Evolutionary conservation across 2,888 invertebrate genomes (phyloP).

Genomic region (Heliconius cydno): DNA sequence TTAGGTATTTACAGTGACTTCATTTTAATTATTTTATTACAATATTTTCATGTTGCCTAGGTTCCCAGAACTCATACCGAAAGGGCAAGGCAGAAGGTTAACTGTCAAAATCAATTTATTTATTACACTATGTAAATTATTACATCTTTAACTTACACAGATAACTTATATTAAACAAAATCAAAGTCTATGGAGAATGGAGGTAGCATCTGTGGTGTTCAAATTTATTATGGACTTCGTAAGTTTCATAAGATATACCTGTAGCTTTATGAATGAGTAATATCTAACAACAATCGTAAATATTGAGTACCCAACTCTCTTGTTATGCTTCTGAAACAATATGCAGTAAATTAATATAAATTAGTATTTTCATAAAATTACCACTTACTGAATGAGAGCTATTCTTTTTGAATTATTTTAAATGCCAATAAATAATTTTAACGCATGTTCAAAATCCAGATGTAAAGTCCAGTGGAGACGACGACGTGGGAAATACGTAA

Average conservation of each 20-base stretch:
- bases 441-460: background rate
- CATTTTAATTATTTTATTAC: background rate
- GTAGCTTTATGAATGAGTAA: slow-evolving; percentile 44
- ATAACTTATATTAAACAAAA: slow-evolving; percentile 36
- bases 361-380: background rate
- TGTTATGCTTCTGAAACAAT: slow-evolving; percentile 32
- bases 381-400: background rate
- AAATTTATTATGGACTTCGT: slow-evolving; percentile 44
- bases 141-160: slow-evolving; percentile 22
- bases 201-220: slow-evolving; percentile 32
- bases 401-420: background rate
- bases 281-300: slow-evolving; percentile 43
- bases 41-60: background rate
- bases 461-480: background rate
- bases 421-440: background rate
- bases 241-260: slow-evolving; percentile 43
- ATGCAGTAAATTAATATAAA: slow-evolving; percentile 40
- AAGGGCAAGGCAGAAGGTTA: background rate
- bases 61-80: background rate
- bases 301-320: slow-evolving; percentile 38
- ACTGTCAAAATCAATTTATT: slow-evolving; percentile 3
- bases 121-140: slow-evolving; percentile 14
- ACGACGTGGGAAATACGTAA: background rate
- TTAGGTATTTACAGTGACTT: background rate
- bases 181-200: slow-evolving; percentile 34